Evolutionary conservation across 2,113 vertebrate genomes (phyloP).

Genomic region (Trochalopteron elliotii): DNA sequence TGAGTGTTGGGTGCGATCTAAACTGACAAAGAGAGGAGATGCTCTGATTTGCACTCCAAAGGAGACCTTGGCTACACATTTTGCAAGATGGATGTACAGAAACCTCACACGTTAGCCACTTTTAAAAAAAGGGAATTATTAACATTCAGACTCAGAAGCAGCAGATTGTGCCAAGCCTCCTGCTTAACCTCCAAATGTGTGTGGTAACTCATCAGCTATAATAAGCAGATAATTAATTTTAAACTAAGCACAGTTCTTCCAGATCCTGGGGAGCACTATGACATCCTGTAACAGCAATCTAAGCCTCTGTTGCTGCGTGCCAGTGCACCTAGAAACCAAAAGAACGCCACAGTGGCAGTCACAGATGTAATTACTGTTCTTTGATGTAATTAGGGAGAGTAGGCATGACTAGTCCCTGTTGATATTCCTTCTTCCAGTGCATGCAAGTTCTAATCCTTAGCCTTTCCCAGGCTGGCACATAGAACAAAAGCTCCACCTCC

Average conservation of each 20-base stretch:
- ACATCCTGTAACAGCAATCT: neutral
- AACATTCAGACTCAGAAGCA: neutral
- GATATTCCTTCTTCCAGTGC: neutral
- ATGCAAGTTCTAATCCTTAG: neutral
- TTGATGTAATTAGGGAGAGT: neutral
- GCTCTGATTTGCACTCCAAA: neutral
- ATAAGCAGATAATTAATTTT: neutral
- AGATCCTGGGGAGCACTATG: neutral
- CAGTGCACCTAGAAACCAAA: neutral
- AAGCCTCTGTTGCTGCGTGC: neutral
- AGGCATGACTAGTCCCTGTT: neutral
- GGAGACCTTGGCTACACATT: neutral
- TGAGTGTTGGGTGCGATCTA: neutral
- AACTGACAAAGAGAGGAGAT: neutral
- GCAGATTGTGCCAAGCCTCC: neutral
- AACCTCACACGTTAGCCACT: neutral
- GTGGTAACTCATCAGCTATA: neutral
- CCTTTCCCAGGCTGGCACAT: neutral
- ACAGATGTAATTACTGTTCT: neutral
- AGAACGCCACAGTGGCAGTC: neutral
- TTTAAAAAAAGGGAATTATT: neutral
- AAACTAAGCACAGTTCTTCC: neutral
- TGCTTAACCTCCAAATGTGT: neutral
- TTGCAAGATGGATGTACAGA: neutral
- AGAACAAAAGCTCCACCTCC: neutral